phyloP scores from a whole-genome alignment of 2,113 vertebrate species.

The Ancistrus triradiatus region DNA sequence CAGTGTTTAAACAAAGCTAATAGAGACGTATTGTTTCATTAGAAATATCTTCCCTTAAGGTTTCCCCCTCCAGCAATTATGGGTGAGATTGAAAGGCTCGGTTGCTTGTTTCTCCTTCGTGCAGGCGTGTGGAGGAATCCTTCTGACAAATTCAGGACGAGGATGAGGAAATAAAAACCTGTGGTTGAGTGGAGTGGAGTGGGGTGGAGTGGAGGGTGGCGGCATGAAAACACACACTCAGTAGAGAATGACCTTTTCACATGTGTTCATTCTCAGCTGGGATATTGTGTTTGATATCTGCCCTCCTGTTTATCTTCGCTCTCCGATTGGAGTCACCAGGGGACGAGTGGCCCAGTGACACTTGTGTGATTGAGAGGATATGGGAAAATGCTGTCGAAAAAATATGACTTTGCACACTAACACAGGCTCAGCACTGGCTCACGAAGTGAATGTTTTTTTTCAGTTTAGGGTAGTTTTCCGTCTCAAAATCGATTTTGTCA shows the following conservation, averaged over 20 bases:
- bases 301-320: not conserved
- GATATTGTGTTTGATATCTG: slow-evolving; percentile 2
- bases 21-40: slow-evolving; percentile 20
- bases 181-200: not conserved
- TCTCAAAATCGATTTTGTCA: too few species aligned
- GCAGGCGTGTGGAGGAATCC: slow-evolving; percentile 33
- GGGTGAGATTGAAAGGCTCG: not conserved
- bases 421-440: too few species aligned
- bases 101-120: not conserved
- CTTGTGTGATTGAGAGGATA: slow-evolving; percentile 2
- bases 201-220: not conserved
- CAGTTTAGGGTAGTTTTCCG: too few species aligned
- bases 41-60: not conserved
- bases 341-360: slow-evolving; percentile 3
- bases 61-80: not conserved
- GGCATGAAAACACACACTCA: not conserved
- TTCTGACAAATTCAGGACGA: slow-evolving; percentile 15
- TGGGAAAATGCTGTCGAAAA: not conserved
- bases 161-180: slow-evolving; percentile 29
- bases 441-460: too few species aligned
- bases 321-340: slow-evolving; percentile 3
- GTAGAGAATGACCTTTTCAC: slow-evolving; percentile 27
- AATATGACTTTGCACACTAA: too few species aligned
- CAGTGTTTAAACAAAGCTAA: not conserved
- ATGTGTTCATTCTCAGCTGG: not conserved